Evolutionary conservation across 2,113 vertebrate genomes (phyloP).

Genomic region (Paedocypris sp.): DNA sequence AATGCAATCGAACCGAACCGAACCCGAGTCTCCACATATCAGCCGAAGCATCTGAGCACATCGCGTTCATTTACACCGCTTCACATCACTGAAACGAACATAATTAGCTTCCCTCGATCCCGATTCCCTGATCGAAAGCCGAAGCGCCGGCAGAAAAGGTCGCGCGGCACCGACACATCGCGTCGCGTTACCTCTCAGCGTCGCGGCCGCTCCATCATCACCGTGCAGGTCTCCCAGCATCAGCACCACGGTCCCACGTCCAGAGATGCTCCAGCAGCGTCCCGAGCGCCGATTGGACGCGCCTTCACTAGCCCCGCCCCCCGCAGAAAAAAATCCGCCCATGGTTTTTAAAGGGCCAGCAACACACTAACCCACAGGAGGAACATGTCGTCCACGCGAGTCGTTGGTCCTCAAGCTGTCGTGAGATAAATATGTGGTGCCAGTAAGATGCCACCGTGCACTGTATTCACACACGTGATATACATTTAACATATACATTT

Average conservation of each 20-base stretch:
- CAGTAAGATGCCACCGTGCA: too few relatives aligned
- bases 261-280: slow-evolving; percentile 48
- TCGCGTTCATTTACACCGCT: too few relatives aligned
- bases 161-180: background rate
- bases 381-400: background rate
- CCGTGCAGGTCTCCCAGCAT: slow-evolving; percentile 31
- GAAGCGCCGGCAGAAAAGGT: too few relatives aligned
- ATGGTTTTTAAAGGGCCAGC: slow-evolving; percentile 35
- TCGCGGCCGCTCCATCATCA: slow-evolving; percentile 55
- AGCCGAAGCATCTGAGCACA: too few relatives aligned
- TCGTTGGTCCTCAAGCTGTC: background rate
- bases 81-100: background rate
- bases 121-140: background rate
- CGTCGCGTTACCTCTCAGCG: slow-evolving; percentile 45
- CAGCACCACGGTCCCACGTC: slow-evolving; percentile 43
- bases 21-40: too few relatives aligned
- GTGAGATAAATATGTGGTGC: too few relatives aligned
- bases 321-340: slow-evolving; percentile 46
- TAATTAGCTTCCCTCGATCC: background rate
- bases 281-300: slow-evolving; percentile 51
- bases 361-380: background rate
- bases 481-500: too few relatives aligned
- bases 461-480: background rate
- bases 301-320: slow-evolving; percentile 45
- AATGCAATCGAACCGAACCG: too few relatives aligned